phyloP scores from a whole-genome alignment of 2,113 vertebrate genomes.

The Sceloporus undulatus region DNA sequence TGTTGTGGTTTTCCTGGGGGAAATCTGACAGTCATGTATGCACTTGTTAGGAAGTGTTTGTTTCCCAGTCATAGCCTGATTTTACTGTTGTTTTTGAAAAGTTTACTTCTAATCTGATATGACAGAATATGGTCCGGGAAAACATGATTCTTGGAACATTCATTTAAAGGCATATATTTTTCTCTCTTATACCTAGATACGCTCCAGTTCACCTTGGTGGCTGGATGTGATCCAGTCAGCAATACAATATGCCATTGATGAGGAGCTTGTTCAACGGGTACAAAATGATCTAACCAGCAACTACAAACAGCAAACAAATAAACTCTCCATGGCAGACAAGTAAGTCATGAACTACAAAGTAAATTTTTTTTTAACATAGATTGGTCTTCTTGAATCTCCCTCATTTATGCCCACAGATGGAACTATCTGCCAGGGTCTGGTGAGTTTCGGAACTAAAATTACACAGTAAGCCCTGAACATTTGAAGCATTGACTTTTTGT shows the following conservation, averaged over 20 bases:
- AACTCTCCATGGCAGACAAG: slow-evolving; percentile 97
- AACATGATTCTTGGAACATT: background rate
- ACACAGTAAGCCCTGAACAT: too few species aligned
- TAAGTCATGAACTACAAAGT: slow-evolving; percentile 74
- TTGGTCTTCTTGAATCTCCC: background rate
- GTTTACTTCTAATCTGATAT: background rate
- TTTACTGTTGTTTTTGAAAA: slow-evolving; percentile 16
- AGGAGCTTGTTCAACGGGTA: slow-evolving; percentile 92
- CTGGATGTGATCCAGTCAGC: slow-evolving; percentile 91
- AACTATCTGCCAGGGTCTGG: slow-evolving; percentile 34
- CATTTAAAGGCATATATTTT: slow-evolving; percentile 3
- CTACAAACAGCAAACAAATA: slow-evolving; percentile 92
- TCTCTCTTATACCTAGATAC: slow-evolving; percentile 70
- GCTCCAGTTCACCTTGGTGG: slow-evolving; percentile 91
- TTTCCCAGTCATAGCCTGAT: background rate
- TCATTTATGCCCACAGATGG: slow-evolving; percentile 22
- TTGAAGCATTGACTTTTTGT: too few species aligned
- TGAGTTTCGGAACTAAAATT: too few species aligned
- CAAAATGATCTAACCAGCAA: slow-evolving; percentile 93
- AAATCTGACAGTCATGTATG: background rate
- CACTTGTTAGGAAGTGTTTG: rapidly evolving
- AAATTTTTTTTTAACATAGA: slow-evolving; percentile 7
- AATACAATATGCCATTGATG: slow-evolving; percentile 86
- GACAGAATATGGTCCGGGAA: background rate
- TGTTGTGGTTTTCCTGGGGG: background rate